Percentiles rank a stretch among this genome's conserved stretches.
Evolutionary conservation across 2,113 vertebrate species (phyloP).

Genomic region (Xerus inauris): DNA sequence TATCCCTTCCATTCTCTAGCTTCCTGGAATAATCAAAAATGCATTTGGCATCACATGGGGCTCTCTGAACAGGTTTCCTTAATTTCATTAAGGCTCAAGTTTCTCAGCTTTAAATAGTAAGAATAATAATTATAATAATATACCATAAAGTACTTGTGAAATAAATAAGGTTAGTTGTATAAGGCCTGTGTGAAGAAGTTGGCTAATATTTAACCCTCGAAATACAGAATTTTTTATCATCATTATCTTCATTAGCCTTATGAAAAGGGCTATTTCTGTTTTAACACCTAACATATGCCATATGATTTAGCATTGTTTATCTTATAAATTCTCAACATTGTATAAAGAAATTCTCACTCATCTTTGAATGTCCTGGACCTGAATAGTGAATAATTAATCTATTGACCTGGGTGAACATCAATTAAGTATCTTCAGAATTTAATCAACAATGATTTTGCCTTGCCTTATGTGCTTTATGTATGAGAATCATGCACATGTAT

Average conservation of each 20-base stretch:
- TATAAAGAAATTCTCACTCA: neutral
- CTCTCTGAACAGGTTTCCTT: neutral
- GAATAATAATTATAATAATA: neutral
- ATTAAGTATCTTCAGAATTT: neutral
- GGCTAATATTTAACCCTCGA: neutral
- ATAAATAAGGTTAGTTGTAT: constrained; percentile 17
- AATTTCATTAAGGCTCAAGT: neutral
- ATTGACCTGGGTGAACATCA: neutral
- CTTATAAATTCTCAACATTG: neutral
- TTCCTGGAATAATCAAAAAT: neutral
- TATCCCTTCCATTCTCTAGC: neutral
- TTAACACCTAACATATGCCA: neutral
- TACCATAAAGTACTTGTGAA: neutral
- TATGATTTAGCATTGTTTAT: neutral
- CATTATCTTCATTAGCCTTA: neutral
- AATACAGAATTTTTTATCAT: constrained; percentile 11
- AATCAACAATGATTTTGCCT: neutral
- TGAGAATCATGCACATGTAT: neutral
- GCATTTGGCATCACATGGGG: neutral
- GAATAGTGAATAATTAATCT: neutral
- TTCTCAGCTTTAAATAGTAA: neutral
- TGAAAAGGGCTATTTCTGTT: constrained; percentile 12
- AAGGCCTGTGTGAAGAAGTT: neutral
- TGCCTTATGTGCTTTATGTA: neutral
- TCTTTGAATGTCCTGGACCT: neutral